A percentile compares a stretch with the other conserved stretches of the same genome.
These are phyloP conservation scores for Tokudaia muenninki DNA, from an alignment of 2,797 vertebrate genomes.

Conservation along the genomic window DNA sequence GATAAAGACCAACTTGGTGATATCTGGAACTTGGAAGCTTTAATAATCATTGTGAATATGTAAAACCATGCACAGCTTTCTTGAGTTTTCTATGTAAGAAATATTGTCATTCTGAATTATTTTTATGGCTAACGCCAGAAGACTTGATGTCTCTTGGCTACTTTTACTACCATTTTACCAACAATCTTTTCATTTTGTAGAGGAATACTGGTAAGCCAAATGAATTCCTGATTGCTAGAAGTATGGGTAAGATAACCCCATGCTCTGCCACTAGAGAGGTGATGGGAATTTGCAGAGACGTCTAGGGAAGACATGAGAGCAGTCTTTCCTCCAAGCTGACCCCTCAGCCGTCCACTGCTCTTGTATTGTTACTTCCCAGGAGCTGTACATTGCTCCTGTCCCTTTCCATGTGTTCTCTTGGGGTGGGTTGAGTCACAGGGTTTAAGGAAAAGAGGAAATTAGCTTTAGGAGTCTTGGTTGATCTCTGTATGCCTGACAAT, in stretches of 20 bases:
- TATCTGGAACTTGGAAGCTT: conserved; percentile 10
- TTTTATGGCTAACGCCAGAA: background rate
- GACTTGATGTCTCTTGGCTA: background rate
- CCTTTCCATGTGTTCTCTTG: background rate
- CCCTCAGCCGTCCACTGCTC: background rate
- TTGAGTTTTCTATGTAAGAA: conserved; percentile 3
- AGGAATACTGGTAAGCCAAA: background rate
- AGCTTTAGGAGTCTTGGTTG: background rate
- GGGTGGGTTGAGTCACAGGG: background rate
- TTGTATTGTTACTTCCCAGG: background rate
- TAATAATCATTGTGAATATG: background rate
- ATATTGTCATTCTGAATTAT: background rate
- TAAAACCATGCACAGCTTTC: background rate
- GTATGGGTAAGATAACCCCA: background rate
- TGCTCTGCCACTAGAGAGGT: background rate
- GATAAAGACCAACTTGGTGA: conserved; percentile 2
- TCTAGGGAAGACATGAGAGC: background rate
- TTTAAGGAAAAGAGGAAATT: conserved; percentile 26
- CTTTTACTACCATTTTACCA: background rate
- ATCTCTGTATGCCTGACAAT: background rate
- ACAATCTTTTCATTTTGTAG: background rate
- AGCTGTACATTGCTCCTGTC: background rate
- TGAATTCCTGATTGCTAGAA: background rate
- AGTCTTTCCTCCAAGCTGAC: background rate
- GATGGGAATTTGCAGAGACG: background rate